Evolutionary conservation across 2,797 vertebrate genomes (phyloP).

Genomic region (Ctenosaura bakeri): DNA sequence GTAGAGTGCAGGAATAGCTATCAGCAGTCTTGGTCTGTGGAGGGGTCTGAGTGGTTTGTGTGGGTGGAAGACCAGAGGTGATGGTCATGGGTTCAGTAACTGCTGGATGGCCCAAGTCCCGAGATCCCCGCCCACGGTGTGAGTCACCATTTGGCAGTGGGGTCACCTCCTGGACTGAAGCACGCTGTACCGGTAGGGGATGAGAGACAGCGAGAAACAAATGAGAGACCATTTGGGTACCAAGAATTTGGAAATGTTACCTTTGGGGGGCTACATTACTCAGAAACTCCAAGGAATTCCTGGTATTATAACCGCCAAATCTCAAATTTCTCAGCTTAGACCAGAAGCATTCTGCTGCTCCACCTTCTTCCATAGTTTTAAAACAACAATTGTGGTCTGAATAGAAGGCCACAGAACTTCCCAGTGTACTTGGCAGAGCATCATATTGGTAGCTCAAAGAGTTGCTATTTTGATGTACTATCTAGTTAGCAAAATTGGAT

Average conservation of each 20-base stretch:
- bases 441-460: not conserved
- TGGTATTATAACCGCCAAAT: too few species aligned
- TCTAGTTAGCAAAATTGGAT: not conserved
- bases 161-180: slow-evolving; percentile 87
- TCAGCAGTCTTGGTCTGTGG: slow-evolving; percentile 80
- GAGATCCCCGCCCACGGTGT: slow-evolving; percentile 72
- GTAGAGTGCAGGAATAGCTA: slow-evolving; percentile 83
- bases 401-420: not conserved
- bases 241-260: too few species aligned
- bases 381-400: not conserved
- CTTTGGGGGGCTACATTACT: too few species aligned
- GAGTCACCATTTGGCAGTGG: slow-evolving; percentile 86
- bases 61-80: slow-evolving; percentile 38
- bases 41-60: slow-evolving; percentile 70
- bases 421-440: not conserved
- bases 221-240: not conserved
- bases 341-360: not conserved
- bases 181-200: slow-evolving; percentile 75
- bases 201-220: not conserved
- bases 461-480: not conserved
- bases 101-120: slow-evolving; percentile 41
- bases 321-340: too few species aligned
- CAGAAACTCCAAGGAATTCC: too few species aligned
- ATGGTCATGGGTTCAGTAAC: slow-evolving; percentile 58
- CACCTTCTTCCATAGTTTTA: not conserved